A percentile compares a stretch with the other conserved stretches of the same genome.
Evolutionary conservation across 2,113 vertebrate species (phyloP).

Genomic region (Eulemur rufifrons): DNA sequence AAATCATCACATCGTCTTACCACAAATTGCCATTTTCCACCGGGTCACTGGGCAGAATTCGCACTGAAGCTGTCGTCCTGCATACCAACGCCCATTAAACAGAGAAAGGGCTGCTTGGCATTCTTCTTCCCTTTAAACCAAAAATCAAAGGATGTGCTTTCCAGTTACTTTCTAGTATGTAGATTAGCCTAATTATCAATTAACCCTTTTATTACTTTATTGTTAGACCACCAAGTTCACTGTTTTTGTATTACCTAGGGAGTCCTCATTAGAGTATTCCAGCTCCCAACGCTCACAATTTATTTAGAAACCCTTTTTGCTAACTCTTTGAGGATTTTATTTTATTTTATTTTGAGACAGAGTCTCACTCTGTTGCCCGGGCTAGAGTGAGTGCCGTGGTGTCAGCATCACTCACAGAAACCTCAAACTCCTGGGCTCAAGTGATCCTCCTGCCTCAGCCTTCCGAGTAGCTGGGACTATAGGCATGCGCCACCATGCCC

Average conservation of each 20-base stretch:
- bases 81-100: conserved; percentile 98
- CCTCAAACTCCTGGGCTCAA: too few relatives aligned
- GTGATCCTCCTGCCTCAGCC: too few relatives aligned
- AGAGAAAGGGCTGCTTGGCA: conserved; percentile 92
- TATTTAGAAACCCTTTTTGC: neutral
- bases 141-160: conserved; percentile 50
- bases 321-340: neutral
- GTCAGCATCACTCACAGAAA: too few relatives aligned
- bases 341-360: too few relatives aligned
- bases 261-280: neutral
- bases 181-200: neutral
- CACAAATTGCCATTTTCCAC: conserved; percentile 99
- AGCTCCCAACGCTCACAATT: neutral
- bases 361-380: too few relatives aligned
- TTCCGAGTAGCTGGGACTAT: too few relatives aligned
- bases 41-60: conserved; percentile 96
- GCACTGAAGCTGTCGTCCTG: conserved; percentile 96
- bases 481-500: too few relatives aligned
- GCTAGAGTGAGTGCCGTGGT: too few relatives aligned
- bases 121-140: conserved; percentile 91
- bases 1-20: conserved; percentile 80
- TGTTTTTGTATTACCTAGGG: neutral
- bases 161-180: neutral
- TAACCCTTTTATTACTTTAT: neutral
- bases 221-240: neutral